Conservation (phyloP, 2,888 invertebrate genomes). For the Protonemura montana region DNA sequence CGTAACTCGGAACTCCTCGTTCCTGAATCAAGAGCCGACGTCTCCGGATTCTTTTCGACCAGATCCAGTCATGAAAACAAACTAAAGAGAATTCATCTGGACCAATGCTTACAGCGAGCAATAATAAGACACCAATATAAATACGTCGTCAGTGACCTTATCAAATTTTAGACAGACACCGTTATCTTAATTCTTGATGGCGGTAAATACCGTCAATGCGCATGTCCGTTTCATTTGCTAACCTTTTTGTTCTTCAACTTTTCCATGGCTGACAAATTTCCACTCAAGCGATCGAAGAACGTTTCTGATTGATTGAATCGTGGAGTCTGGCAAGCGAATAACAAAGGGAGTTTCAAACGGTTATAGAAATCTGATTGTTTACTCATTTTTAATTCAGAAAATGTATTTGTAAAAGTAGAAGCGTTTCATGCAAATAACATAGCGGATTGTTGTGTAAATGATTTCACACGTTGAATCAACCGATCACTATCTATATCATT, state of each 20-base stretch:
- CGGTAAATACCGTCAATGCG: background rate
- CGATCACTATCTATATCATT: background rate
- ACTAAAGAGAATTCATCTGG: background rate
- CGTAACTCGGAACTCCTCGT: constrained; percentile 14
- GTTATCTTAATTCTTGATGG: constrained; percentile 9
- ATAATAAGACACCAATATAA: background rate
- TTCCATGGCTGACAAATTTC: background rate
- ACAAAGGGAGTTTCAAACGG: background rate
- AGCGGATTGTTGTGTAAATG: background rate
- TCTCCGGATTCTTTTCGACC: background rate
- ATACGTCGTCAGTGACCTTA: constrained; percentile 9
- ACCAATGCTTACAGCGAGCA: background rate
- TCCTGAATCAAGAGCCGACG: background rate
- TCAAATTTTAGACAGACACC: background rate
- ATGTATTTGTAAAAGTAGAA: background rate
- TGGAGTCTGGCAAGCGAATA: background rate
- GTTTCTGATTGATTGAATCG: background rate
- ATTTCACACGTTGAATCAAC: background rate
- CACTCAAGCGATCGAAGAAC: background rate
- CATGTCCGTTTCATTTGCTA: background rate
- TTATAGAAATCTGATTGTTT: background rate
- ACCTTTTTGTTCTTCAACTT: background rate
- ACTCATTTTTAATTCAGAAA: background rate
- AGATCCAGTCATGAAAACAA: background rate
- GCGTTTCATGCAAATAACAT: background rate